Evolutionary conservation across 1,140 invertebrate species (phyloP), one percentile per base, ranked within the genome.

Genomic region (Popillia japonica): DNA sequence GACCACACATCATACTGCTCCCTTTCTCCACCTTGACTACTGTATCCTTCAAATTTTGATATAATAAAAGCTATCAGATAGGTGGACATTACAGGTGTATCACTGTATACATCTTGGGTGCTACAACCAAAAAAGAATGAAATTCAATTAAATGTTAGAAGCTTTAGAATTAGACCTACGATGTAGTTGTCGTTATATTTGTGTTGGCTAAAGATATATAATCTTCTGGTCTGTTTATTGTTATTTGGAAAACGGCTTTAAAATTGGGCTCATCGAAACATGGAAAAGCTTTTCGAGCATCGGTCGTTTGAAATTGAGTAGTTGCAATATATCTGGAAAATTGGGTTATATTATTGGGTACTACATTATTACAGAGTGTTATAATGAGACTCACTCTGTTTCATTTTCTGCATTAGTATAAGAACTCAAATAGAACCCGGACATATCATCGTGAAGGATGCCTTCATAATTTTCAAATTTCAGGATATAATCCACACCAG

Each of bases 51-150:
- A 81, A 97, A 98, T 84, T 98, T 96, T 11, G 93, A 93, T 0
- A 98, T 93, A 59, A 94, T 92, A 83, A 96, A 96, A 0, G 96
- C 96, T 0, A 98, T 92, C 17, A 98, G 86, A 84, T 98, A 98
- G 0, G 96, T 97, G 0, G 96, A 97, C 96, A 98, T 98, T 20
- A 40, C 0, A 11, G 76, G 76, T 14, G 76, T 77, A 4, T 17
- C 20, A 10, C 11, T 8, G 27, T 17, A 77, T 27, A 17, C n/a
- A 68, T 77, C 76, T 40, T 41, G 64, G 0, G 11, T 23, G 7
- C 44, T 76, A 22, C 23, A 76, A 44, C n/a, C n/a, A 40, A 4
- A 48, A 48, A 48, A 48, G 10, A 48, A n/a, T n/a, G n/a, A n/a
- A n/a, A n/a, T n/a, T n/a, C n/a, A 48, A 48, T 14, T 10, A 14